Evolutionary conservation across 2,113 vertebrate species (phyloP).

Genomic region (Lampris incognitus): DNA sequence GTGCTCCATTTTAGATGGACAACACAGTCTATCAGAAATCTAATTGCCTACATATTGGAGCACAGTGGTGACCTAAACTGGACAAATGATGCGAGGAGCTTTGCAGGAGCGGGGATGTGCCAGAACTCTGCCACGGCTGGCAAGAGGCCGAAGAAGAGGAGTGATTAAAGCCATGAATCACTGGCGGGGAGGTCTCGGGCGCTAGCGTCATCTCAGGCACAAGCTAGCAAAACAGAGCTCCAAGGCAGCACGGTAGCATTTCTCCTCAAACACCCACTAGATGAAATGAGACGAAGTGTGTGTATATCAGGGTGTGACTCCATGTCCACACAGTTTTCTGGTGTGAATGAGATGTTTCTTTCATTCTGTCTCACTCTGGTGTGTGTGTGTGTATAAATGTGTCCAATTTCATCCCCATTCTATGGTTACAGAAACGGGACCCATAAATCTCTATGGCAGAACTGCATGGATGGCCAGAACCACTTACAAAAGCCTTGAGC

Average conservation of each 20-base stretch:
- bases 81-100: conserved; percentile 62
- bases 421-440: background rate
- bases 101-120: conserved; percentile 65
- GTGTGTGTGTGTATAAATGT: conserved; percentile 56
- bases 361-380: conserved; percentile 25
- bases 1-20: conserved; percentile 24
- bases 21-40: conserved; percentile 24
- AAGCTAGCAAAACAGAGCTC: conserved; percentile 19
- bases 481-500: background rate
- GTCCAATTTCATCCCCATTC: conserved; percentile 50
- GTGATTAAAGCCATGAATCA: conserved; percentile 81
- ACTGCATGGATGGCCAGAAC: conserved; percentile 1
- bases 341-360: too few species aligned
- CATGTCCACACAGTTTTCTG: too few species aligned
- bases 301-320: background rate
- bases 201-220: conserved; percentile 49
- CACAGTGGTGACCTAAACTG: conserved; percentile 62
- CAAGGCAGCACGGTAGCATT: conserved; percentile 30
- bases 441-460: conserved; percentile 49
- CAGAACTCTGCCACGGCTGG: conserved; percentile 53
- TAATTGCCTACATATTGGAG: conserved; percentile 38
- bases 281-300: background rate
- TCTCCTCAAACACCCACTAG: conserved; percentile 29
- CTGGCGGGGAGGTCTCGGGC: conserved; percentile 48
- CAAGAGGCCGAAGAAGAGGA: conserved; percentile 60